phyloP scores from a whole-genome alignment of 2,113 vertebrate species.

The Pelecanoides urinatrix region DNA sequence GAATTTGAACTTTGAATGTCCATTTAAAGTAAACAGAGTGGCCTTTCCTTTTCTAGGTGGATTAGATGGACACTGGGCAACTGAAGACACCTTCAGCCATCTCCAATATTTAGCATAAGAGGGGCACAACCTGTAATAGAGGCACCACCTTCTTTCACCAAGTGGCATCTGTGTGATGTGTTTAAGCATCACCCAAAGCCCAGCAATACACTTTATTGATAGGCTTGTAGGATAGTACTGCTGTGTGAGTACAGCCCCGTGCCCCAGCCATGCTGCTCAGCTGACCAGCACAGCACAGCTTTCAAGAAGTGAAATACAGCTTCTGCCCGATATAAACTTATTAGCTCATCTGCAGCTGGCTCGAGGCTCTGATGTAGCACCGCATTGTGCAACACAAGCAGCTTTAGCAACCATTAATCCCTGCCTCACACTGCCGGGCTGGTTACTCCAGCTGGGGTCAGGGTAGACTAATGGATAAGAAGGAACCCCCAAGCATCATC shows the following conservation, averaged over 20 bases:
- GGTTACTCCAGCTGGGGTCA: not conserved
- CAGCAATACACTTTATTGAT: too few relatives aligned
- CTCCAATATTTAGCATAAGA: not conserved
- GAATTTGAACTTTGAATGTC: not conserved
- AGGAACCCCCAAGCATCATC: not conserved
- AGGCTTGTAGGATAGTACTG: not conserved
- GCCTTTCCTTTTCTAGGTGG: not conserved
- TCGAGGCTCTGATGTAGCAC: not conserved
- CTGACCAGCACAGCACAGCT: not conserved
- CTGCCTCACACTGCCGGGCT: fast-evolving
- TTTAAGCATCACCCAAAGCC: not conserved
- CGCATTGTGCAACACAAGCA: not conserved
- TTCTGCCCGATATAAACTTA: not conserved
- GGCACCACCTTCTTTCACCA: not conserved
- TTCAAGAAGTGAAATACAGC: not conserved
- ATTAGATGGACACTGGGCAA: not conserved
- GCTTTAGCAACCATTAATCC: not conserved
- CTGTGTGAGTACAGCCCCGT: not conserved
- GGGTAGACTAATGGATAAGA: not conserved
- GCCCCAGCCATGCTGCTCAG: not conserved
- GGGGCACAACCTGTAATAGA: fast-evolving
- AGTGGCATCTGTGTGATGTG: not conserved
- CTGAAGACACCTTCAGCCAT: not conserved
- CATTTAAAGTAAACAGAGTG: not conserved
- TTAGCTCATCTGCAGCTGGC: slow-evolving; percentile 7